Conservation (phyloP, 2,113 vertebrate species). For the Serinus canaria region DNA sequence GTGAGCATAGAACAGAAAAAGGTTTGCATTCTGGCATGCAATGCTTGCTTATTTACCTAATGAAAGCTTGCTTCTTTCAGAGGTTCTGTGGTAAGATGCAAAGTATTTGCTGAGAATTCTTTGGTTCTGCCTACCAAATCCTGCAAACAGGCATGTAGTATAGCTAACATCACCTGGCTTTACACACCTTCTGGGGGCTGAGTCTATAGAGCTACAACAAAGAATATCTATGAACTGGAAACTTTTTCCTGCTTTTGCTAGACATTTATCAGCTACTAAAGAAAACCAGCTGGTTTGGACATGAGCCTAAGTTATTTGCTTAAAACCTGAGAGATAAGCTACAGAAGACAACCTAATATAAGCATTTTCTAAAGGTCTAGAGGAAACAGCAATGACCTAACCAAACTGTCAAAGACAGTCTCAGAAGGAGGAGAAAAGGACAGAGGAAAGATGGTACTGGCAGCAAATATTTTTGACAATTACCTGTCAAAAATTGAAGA, state of each 20-base stretch:
- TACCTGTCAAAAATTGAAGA: neutral
- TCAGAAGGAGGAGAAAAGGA: neutral
- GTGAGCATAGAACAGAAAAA: neutral
- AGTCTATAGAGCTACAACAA: neutral
- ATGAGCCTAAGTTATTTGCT: neutral
- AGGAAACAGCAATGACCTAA: neutral
- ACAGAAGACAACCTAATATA: neutral
- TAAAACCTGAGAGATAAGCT: neutral
- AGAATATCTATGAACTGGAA: neutral
- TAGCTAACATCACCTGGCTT: neutral
- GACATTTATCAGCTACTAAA: neutral
- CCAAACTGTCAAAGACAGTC: fast-evolving
- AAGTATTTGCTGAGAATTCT: neutral
- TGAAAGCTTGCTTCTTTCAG: neutral
- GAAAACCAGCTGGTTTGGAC: neutral
- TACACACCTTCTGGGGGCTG: neutral
- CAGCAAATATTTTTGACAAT: neutral
- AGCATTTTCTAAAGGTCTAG: neutral
- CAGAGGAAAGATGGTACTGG: neutral
- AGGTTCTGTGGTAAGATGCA: neutral
- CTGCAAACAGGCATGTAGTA: neutral
- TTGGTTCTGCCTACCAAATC: neutral
- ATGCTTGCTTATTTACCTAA: neutral
- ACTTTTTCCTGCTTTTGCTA: neutral
- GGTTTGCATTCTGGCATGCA: neutral